Conservation (phyloP, 2,797 vertebrate genomes). For the Cyprinodon diabolis region DNA sequence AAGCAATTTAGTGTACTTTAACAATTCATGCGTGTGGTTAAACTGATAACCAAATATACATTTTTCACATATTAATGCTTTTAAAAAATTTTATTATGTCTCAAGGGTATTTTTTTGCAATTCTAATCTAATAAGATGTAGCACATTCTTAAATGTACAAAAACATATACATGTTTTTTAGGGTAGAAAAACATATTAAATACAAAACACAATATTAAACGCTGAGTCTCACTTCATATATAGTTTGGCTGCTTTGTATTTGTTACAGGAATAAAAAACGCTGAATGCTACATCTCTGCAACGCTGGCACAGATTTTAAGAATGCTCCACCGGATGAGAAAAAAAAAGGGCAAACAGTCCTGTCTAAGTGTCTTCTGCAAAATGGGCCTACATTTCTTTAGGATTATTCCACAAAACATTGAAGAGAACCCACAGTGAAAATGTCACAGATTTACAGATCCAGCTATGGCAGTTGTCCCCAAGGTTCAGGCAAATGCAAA, state of each 20-base stretch:
- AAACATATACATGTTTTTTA: too few relatives aligned
- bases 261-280: not conserved
- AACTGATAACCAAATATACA: not conserved
- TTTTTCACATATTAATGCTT: too few relatives aligned
- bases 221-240: not conserved
- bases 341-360: not conserved
- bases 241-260: not conserved
- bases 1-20: not conserved
- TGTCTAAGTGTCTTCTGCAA: conserved; percentile 39
- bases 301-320: conserved; percentile 16
- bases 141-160: not conserved
- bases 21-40: not conserved
- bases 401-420: conserved; percentile 31
- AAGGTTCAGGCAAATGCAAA: conserved; percentile 44
- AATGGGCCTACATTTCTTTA: conserved; percentile 56
- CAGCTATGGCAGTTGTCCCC: conserved; percentile 45
- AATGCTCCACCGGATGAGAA: conserved; percentile 16
- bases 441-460: conserved; percentile 55
- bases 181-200: too few relatives aligned
- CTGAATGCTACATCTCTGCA: not conserved
- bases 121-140: too few relatives aligned
- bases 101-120: too few relatives aligned
- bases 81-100: too few relatives aligned
- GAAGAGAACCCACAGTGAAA: conserved; percentile 49
- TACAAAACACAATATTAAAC: too few relatives aligned